Evolutionary conservation across 2,888 invertebrate species (phyloP).

Genomic region (Arge pagana): DNA sequence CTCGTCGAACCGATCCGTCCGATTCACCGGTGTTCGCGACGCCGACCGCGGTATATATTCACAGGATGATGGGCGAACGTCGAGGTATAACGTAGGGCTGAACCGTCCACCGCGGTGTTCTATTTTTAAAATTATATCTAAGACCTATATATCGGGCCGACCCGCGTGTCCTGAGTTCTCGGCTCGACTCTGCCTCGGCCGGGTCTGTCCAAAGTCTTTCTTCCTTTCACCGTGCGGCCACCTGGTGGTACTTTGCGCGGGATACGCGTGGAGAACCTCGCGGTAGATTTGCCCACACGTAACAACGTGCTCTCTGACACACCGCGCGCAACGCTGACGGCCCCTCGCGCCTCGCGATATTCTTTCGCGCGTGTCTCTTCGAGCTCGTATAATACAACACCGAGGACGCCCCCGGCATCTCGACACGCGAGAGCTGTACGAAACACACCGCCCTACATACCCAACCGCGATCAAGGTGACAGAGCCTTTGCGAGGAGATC

Average conservation of each 20-base stretch:
- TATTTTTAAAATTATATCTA: conserved; percentile 17
- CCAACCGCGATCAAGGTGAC: no score
- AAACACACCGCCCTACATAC: no score
- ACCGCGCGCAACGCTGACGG: background rate
- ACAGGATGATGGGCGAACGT: no score
- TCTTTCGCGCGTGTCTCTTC: background rate
- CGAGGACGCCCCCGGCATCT: background rate
- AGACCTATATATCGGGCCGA: conserved; percentile 6
- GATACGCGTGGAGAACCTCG: background rate
- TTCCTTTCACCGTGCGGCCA: conserved; percentile 13
- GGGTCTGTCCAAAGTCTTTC: conserved; percentile 1
- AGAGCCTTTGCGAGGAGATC: no score
- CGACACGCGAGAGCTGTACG: no score
- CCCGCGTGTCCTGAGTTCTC: conserved; percentile 10
- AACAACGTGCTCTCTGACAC: background rate
- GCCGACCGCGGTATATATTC: no score
- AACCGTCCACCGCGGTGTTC: conserved; percentile 6
- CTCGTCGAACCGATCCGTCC: no score
- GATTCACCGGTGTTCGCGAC: background rate
- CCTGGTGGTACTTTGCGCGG: conserved; percentile 4
- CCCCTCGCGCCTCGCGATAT: background rate
- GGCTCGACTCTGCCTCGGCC: conserved; percentile 1
- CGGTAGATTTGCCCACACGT: background rate
- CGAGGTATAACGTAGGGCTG: conserved; percentile 15
- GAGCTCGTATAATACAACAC: background rate